A percentile compares a stretch with the other conserved stretches of the same genome.
These are phyloP conservation scores for Rattus norvegicus DNA, from an alignment of 2,113 vertebrate species.

Conservation along the genomic window DNA sequence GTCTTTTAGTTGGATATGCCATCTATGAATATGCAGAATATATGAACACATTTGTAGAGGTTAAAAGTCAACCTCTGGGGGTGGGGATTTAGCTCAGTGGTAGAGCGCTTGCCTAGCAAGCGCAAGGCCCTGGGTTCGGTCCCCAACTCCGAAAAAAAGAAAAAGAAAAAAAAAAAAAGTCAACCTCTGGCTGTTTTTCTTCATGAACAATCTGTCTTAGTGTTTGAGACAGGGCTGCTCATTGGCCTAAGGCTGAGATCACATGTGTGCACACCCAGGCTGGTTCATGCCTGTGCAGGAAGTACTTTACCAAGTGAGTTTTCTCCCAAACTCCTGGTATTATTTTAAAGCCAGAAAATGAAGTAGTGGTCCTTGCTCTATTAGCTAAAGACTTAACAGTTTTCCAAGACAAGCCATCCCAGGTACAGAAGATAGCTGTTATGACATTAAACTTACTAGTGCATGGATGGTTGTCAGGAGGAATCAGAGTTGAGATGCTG, in stretches of 20 bases:
- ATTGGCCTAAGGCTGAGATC: not conserved
- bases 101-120: too few relatives aligned
- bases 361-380: conserved; percentile 17
- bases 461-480: not conserved
- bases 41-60: not conserved
- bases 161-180: too few relatives aligned
- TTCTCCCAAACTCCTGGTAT: not conserved
- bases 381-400: conserved; percentile 38
- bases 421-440: not conserved
- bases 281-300: not conserved
- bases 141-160: too few relatives aligned
- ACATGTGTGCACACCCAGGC: not conserved
- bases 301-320: not conserved
- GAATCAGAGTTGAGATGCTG: not conserved
- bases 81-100: too few relatives aligned
- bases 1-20: conserved; percentile 14
- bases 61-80: not conserved
- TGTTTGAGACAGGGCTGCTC: not conserved
- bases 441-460: not conserved
- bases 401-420: conserved; percentile 32
- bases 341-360: conserved; percentile 60
- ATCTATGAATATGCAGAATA: conserved; percentile 43
- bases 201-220: not conserved
- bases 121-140: too few relatives aligned
- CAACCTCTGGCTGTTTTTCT: not conserved